These are phyloP conservation scores for Kryphioiulus occultus DNA, from an alignment of 2,888 invertebrate species.

Conservation along the genomic window DNA sequence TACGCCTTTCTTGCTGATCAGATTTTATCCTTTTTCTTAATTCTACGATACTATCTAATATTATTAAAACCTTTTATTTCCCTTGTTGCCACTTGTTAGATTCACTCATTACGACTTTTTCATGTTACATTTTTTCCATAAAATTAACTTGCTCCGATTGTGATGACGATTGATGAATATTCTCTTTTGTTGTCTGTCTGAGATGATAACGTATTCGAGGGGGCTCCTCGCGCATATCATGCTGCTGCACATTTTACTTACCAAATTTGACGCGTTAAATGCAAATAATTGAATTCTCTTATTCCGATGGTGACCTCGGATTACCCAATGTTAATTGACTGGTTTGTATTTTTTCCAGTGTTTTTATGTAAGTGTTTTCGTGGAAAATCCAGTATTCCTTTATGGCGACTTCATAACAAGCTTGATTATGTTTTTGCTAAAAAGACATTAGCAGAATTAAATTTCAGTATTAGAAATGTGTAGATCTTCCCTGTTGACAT, in stretches of 20 bases:
- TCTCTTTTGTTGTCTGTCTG: neutral
- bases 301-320: neutral
- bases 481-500: too few relatives aligned
- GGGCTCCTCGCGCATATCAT: constrained; percentile 6
- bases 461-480: too few relatives aligned
- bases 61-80: constrained; percentile 24
- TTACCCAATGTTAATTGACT: neutral
- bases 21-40: constrained; percentile 26
- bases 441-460: too few relatives aligned
- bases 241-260: neutral
- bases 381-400: too few relatives aligned
- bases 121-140: constrained; percentile 35
- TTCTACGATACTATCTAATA: constrained; percentile 19
- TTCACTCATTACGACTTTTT: constrained; percentile 30
- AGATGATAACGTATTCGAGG: neutral
- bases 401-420: too few relatives aligned
- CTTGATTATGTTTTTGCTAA: too few relatives aligned
- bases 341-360: neutral
- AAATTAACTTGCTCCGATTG: constrained; percentile 4
- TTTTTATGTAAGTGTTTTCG: too few relatives aligned
- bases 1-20: constrained; percentile 35
- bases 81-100: constrained; percentile 35
- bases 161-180: constrained; percentile 20
- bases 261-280: neutral
- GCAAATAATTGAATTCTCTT: neutral